These are phyloP conservation scores for Rhopalosiphum maidis DNA, from an alignment of 1,140 invertebrate genomes.

Conservation along the genomic window DNA sequence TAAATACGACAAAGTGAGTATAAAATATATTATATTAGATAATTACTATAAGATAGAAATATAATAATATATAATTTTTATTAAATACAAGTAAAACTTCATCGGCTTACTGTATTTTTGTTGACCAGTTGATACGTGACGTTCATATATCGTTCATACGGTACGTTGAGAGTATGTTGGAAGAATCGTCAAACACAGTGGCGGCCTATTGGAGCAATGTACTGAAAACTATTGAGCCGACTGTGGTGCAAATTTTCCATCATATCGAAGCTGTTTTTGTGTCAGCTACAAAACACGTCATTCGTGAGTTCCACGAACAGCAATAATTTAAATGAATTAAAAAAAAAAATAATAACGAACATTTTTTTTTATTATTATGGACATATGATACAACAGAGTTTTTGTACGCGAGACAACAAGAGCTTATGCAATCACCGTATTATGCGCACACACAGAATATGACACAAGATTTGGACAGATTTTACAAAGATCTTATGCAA, in stretches of 20 bases:
- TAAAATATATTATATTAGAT: not conserved
- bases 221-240: slow-evolving; percentile 75
- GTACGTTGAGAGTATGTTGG: slow-evolving; percentile 76
- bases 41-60: not conserved
- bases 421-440: slow-evolving; percentile 79
- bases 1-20: slow-evolving; percentile 72
- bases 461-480: slow-evolving; percentile 77
- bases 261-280: slow-evolving; percentile 76
- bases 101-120: not conserved
- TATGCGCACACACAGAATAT: slow-evolving; percentile 79
- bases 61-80: not conserved
- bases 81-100: not conserved
- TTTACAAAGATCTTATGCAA: slow-evolving; percentile 77
- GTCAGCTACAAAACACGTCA: slow-evolving; percentile 74
- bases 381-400: slow-evolving; percentile 68
- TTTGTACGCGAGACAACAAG: slow-evolving; percentile 77
- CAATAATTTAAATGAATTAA: not conserved
- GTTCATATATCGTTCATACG: slow-evolving; percentile 78
- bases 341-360: not conserved
- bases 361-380: not conserved
- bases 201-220: slow-evolving; percentile 74
- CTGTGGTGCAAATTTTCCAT: slow-evolving; percentile 76
- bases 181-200: slow-evolving; percentile 68
- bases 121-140: slow-evolving; percentile 71
- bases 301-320: slow-evolving; percentile 62